Base-by-base conservation (phyloP, 2,113 vertebrate genomes). In the Bombycilla garrulus region DNA sequence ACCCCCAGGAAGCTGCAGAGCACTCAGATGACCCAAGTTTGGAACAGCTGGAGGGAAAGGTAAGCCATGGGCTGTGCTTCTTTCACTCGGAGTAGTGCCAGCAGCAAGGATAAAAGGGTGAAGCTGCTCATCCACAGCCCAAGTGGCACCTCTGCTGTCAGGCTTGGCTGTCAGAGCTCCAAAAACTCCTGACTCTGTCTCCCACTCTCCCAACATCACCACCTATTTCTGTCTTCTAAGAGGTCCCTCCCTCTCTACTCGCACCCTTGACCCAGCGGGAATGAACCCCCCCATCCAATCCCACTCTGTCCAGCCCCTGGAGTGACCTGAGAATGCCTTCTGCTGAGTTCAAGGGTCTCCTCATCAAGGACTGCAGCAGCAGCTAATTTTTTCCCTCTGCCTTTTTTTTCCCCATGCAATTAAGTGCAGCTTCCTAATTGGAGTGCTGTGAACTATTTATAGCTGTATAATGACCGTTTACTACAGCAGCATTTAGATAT, bases 391-490 rank as follows among this genome's bases (percentile, higher is more conserved):
- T 38, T 78, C 15, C 23, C 78, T 36, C 33, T 19, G 21, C 4
- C 33, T 44, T 53, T 76, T 38, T 35, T 5, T 36, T 7, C 7
- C 42, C 51, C 18, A 6, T 36, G 31, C 80, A 94, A 56, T 93
- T 93, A 92, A 94, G 80, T 48, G 38, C 65, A 67, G 69, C 44
- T 84, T 51, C 83, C 69, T 94, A 95, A 97, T 53, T 93, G 77
- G 64, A 94, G 67, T 15, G 51, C 40, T 77, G 42, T 44, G 71
- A 90, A 61, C 86, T 93, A 86, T 94, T 96, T 94, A 95, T 91
- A 92, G 95, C 83, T 76, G 79, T 51, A 23, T 89, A 91, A 92
- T 91, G 89, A 89, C 80, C 78, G 0, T 81, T 91, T 61, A 40
- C 29, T 60, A 83, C 0, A 0, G 65, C 9, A 64, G 61, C 70